Percentiles rank a stretch among this genome's conserved stretches.
These are phyloP conservation scores for Heliconius hewitsoni DNA, from an alignment of 1,140 invertebrate genomes.

Conservation along the genomic window DNA sequence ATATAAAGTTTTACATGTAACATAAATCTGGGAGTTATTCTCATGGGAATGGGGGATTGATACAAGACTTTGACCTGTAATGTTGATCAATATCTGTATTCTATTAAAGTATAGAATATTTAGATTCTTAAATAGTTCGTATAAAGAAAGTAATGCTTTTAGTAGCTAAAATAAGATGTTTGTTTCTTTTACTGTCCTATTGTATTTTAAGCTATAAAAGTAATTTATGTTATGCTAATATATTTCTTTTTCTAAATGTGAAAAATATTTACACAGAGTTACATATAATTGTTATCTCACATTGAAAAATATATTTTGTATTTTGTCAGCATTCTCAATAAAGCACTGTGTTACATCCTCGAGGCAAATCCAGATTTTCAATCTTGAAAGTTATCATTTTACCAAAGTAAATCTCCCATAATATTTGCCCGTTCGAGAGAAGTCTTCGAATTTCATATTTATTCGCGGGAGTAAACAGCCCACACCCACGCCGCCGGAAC, in stretches of 20 bases:
- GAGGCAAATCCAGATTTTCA: constrained; percentile 76
- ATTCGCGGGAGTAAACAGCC: constrained; percentile 76
- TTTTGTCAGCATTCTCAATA: constrained; percentile 45
- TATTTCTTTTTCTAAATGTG: too few species aligned
- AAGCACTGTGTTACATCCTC: constrained; percentile 44
- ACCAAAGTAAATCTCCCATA: constrained; percentile 77
- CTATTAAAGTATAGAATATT: constrained; percentile 1
- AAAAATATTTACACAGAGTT: too few species aligned
- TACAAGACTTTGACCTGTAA: constrained; percentile 38
- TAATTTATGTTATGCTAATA: too few species aligned
- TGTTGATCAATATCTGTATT: constrained; percentile 24
- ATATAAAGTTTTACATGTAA: constrained; percentile 76
- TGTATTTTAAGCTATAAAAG: too few species aligned
- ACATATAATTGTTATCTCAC: background rate
- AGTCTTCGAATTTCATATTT: constrained; percentile 80
- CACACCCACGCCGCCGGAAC: constrained; percentile 68
- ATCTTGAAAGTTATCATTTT: constrained; percentile 80
- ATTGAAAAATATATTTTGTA: background rate
- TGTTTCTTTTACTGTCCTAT: too few species aligned
- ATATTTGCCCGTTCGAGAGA: constrained; percentile 75
- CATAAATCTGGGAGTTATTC: constrained; percentile 77
- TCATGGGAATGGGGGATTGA: constrained; percentile 61
- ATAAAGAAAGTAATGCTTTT: background rate
- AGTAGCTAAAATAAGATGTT: too few species aligned
- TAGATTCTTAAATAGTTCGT: background rate